Base-by-base conservation (phyloP, 2,113 vertebrate species). In the Oreochromis aureus region DNA sequence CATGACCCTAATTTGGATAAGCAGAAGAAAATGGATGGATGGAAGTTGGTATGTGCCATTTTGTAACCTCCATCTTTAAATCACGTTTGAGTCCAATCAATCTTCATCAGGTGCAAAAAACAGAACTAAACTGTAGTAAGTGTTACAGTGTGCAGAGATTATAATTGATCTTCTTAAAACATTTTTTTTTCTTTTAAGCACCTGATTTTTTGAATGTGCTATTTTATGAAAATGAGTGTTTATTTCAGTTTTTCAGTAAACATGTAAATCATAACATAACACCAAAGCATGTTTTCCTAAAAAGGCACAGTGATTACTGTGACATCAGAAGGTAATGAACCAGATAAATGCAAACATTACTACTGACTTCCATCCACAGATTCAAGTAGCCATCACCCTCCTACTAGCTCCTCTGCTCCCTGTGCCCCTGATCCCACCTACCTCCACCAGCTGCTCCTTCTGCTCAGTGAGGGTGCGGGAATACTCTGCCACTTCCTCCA, bases 401-500 rank as follows among this genome's bases (percentile, higher is more conserved):
- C 39, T 19, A 5, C 41, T 4, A 24, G 34, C 51, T 12, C 61
- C 11, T 32, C n/a, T 41, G 58, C 13, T 18, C 9, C 73, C 69
- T 2, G 2, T 5, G 27, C n/a, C 51, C n/a, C 44, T 12, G 13
- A 7, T 32, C 19, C 30, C 12, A 16, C 96, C 94, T 82, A 99
- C 99, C 97, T 99, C 99, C 83, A 98, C 96, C 89, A 99, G 97
- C 88, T 98, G 98, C 48, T 99, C 98, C 94, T 98, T 99, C 94
- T 99, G 98, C 94, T 99, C 98, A 1, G 97, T 97, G 34, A 99
- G 97, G 71, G 97, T 99, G 86, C 97, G 97, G 3, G 98, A 97
- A 90, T 97, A 97, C 87, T 98, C 97, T 16, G 98, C 97, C 90
- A 98, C 97, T 9, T 97, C 97, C 96, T 99, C 98, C 93, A 98